Evolutionary conservation across 1,140 invertebrate genomes (phyloP).

Genomic region (Marisa cornuarietis): DNA sequence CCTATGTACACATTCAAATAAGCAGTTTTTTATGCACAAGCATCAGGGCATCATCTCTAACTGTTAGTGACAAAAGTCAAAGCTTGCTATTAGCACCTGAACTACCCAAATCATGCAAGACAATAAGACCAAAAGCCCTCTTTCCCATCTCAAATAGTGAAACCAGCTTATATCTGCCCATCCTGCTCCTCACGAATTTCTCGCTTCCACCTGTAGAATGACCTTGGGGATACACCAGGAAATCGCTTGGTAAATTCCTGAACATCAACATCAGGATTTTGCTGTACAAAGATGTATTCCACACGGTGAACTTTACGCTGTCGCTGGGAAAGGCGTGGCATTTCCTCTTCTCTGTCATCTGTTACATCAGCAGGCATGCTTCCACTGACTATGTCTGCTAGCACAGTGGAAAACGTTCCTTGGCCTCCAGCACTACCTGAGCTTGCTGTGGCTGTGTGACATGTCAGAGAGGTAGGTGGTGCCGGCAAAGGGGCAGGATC

Average conservation of each 20-base stretch:
- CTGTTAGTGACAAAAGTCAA: too few species aligned
- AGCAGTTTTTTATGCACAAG: too few species aligned
- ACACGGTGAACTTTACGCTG: slow-evolving; percentile 36
- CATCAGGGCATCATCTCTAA: too few species aligned
- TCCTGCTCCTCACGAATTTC: slow-evolving; percentile 36
- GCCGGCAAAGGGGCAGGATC: neutral
- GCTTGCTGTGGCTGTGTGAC: neutral
- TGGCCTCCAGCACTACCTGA: neutral
- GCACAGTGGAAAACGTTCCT: slow-evolving; percentile 8
- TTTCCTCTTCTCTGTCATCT: neutral
- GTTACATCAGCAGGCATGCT: neutral
- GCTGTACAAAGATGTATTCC: slow-evolving; percentile 39
- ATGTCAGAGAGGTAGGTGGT: neutral
- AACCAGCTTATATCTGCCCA: neutral
- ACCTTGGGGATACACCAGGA: slow-evolving; percentile 35
- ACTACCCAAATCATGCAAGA: too few species aligned
- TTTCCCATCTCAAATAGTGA: too few species aligned
- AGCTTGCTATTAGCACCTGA: too few species aligned
- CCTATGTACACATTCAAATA: too few species aligned
- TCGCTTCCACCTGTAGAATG: slow-evolving; percentile 43
- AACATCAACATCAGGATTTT: slow-evolving; percentile 39
- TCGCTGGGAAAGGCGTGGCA: slow-evolving; percentile 23
- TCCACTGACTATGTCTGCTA: slow-evolving; percentile 9
- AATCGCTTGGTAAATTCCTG: slow-evolving; percentile 35
- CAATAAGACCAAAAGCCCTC: too few species aligned